A percentile compares a stretch with the other conserved stretches of the same genome.
Evolutionary conservation across 2,797 vertebrate genomes (phyloP).

Genomic region (Enteromius radiatus): DNA sequence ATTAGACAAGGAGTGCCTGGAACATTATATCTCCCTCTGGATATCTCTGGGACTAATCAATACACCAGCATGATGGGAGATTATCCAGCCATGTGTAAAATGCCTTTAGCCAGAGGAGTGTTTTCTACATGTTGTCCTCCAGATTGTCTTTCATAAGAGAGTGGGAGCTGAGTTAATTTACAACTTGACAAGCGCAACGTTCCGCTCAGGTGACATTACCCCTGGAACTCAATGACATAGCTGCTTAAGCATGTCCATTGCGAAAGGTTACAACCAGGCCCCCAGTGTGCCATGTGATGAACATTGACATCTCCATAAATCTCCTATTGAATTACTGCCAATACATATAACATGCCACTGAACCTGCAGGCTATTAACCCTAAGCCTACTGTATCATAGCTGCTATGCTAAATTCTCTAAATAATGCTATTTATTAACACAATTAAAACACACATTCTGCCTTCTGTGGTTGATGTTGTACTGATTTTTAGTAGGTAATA

Average conservation of each 20-base stretch:
- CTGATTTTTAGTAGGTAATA: not conserved
- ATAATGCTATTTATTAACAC: too few species aligned
- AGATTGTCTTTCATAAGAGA: constrained; percentile 18
- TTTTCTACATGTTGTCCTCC: constrained; percentile 3
- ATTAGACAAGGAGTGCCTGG: not conserved
- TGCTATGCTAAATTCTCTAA: too few species aligned
- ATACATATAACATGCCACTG: not conserved
- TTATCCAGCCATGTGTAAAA: constrained; percentile 5
- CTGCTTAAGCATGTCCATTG: constrained; percentile 35
- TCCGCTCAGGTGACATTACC: constrained; percentile 19
- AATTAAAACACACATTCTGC: not conserved
- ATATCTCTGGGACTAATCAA: constrained; percentile 24
- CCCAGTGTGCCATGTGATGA: constrained; percentile 17
- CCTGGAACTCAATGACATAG: constrained; percentile 5
- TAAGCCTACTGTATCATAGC: not conserved
- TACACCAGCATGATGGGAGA: constrained; percentile 23
- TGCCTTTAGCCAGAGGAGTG: not conserved
- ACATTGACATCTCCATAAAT: constrained; percentile 40
- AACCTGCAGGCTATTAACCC: not conserved
- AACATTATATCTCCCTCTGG: constrained; percentile 33
- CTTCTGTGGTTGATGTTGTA: not conserved
- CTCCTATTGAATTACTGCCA: constrained; percentile 26
- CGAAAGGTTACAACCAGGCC: constrained; percentile 13
- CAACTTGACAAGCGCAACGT: constrained; percentile 1
- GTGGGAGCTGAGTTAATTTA: constrained; percentile 35